phyloP scores from a whole-genome alignment of 2,888 invertebrate genomes.

The Hymenopus coronatus region DNA sequence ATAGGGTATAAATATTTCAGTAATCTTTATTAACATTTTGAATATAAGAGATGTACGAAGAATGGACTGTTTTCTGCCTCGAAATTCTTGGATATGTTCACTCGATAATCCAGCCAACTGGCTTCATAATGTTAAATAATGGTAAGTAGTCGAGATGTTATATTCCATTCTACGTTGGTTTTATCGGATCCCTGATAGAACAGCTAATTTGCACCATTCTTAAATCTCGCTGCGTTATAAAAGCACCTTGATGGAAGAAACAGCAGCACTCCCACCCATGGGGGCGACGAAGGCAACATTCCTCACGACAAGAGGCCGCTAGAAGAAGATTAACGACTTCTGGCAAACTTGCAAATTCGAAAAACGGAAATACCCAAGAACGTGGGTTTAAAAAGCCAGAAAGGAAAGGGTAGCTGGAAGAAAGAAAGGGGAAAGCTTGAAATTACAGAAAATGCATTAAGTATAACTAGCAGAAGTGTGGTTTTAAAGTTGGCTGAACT shows the following conservation, averaged over 20 bases:
- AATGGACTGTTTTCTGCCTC: no score
- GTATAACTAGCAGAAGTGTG: conserved; percentile 3
- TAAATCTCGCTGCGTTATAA: background rate
- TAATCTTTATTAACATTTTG: no score
- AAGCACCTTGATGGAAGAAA: no score
- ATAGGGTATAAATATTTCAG: no score
- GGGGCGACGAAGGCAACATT: background rate
- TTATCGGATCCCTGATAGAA: background rate
- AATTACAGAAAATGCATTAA: conserved; percentile 12
- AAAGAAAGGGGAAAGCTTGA: background rate
- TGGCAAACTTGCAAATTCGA: conserved; percentile 4
- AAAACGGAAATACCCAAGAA: background rate
- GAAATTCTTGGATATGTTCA: no score
- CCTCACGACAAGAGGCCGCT: background rate
- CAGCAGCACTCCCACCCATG: background rate
- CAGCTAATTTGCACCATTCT: background rate
- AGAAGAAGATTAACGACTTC: conserved; percentile 1
- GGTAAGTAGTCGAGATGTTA: no score
- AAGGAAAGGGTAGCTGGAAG: background rate
- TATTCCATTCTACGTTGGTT: no score
- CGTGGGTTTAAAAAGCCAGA: background rate
- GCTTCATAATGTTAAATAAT: no score
- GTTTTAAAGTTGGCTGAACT: conserved; percentile 1
- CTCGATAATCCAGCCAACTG: no score
- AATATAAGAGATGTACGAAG: no score